Conservation (phyloP, 2,797 vertebrate genomes). For the Denticeps clupeoides region DNA sequence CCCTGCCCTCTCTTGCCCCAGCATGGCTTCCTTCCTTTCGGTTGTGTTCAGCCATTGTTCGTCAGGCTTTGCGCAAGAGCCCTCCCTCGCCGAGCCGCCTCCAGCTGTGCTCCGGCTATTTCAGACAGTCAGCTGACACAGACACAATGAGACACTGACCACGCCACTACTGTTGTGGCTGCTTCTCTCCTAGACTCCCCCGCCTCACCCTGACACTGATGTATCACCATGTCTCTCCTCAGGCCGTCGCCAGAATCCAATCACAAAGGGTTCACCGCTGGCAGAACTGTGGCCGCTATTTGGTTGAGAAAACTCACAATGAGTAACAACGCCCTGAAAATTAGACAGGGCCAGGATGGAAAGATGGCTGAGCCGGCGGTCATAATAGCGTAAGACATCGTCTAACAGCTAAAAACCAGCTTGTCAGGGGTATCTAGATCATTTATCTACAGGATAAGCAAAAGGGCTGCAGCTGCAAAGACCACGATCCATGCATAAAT, state of each 20-base stretch:
- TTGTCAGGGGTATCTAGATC: too few species aligned
- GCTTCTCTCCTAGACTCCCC: background rate
- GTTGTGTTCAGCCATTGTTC: constrained; percentile 9
- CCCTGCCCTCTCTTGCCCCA: background rate
- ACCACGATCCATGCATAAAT: too few species aligned
- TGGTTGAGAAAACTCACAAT: too few species aligned
- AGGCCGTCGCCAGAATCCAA: background rate
- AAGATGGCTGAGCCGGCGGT: too few species aligned
- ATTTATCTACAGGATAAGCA: too few species aligned
- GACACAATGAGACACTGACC: constrained; percentile 2
- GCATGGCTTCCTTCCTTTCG: constrained; percentile 10
- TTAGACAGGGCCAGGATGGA: too few species aligned
- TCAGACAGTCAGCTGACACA: constrained; percentile 9
- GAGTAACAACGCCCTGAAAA: too few species aligned
- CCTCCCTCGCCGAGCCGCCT: background rate
- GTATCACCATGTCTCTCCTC: background rate
- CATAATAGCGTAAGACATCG: too few species aligned
- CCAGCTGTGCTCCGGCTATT: constrained; percentile 12
- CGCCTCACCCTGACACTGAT: background rate
- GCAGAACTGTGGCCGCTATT: too few species aligned
- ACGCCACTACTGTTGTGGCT: background rate
- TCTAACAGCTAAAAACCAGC: too few species aligned
- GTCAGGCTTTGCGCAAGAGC: background rate
- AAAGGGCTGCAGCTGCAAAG: too few species aligned
- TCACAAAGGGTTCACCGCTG: too few species aligned